Conservation (phyloP, 92 coral and sea anemone genomes). For the Siderastrea radians region DNA sequence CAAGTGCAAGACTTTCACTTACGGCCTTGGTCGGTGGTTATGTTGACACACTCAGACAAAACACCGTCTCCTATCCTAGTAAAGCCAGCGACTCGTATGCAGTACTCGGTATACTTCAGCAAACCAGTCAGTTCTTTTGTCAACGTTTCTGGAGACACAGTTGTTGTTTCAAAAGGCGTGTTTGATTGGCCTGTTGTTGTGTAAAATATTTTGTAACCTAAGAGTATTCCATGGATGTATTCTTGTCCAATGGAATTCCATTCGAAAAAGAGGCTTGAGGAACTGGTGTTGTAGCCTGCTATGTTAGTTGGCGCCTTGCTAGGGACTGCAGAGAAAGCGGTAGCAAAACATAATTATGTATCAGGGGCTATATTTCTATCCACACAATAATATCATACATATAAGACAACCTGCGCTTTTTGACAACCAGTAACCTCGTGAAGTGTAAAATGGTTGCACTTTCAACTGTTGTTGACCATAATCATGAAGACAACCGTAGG, state of each 20-base stretch:
- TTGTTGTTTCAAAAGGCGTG: background rate
- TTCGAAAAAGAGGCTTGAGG: background rate
- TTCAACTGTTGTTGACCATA: too few species aligned
- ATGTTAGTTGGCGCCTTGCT: background rate
- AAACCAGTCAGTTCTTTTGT: background rate
- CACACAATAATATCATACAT: too few species aligned
- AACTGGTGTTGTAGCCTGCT: conserved; percentile 4
- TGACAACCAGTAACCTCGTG: too few species aligned
- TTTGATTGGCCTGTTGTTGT: background rate
- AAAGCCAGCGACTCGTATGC: conserved; percentile 11
- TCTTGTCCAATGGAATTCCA: conserved; percentile 7
- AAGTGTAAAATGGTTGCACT: too few species aligned
- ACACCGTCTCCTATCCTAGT: background rate
- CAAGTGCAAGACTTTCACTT: background rate
- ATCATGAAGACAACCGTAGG: too few species aligned
- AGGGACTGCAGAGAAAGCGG: background rate
- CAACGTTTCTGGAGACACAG: background rate
- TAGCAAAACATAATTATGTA: background rate
- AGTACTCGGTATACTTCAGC: conserved; percentile 14
- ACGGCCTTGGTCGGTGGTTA: background rate
- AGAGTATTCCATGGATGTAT: conserved; percentile 15
- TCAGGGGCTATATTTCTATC: too few species aligned
- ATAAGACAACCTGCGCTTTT: too few species aligned
- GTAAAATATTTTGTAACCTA: conserved; percentile 28
- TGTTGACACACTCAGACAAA: conserved; percentile 1